Evolutionary conservation across 1,140 invertebrate genomes (phyloP), one percentile per base, ranked within the genome.

Genomic region (Drosophila mauritiana): DNA sequence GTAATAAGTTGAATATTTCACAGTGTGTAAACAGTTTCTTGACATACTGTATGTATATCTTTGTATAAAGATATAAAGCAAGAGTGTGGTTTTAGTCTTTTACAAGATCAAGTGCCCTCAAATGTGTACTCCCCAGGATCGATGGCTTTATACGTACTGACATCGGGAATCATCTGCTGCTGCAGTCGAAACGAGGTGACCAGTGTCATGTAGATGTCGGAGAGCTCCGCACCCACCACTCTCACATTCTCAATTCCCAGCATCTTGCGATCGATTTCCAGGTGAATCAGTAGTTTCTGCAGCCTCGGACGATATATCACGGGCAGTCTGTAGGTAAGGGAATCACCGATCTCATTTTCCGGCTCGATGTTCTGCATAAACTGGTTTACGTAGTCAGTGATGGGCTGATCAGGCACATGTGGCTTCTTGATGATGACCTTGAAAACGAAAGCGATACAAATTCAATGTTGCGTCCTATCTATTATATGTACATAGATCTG

Each of bases 311-410:
- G 72, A 45, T 69, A 51, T 3, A 59, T 22, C 0, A 39, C 8
- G 0, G 70, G 51, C 3, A 91, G 40, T 43, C 54, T 75, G 42
- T 91, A 91, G 2, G 75, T 85, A 0, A 91, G 45, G 0, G 76
- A 79, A 40, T 91, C 90, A 2, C 83, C 80, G 31, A 91, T 89
- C 54, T 91, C 82, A 39, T 89, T 85, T 3, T 91, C 83, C 0
- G 83, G 78, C 55, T 78, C 69, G 0, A 82, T 36, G n/a, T 45
- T 39, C 0, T 34, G 12, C 39, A 89, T 58, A 42, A 76, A 89
- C 10, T 52, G 46, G 7, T 62, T 25, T n/a, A 91, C 76, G 4
- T 82, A 82, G 1, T 82, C 46, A 4, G 90, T 91, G 6, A 91
- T 91, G 0, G 90, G 89, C 7, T 46, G 15, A 51, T 73, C 78